Evolutionary conservation across 1,140 invertebrate genomes (phyloP).

Genomic region (Phthorimaea operculella): DNA sequence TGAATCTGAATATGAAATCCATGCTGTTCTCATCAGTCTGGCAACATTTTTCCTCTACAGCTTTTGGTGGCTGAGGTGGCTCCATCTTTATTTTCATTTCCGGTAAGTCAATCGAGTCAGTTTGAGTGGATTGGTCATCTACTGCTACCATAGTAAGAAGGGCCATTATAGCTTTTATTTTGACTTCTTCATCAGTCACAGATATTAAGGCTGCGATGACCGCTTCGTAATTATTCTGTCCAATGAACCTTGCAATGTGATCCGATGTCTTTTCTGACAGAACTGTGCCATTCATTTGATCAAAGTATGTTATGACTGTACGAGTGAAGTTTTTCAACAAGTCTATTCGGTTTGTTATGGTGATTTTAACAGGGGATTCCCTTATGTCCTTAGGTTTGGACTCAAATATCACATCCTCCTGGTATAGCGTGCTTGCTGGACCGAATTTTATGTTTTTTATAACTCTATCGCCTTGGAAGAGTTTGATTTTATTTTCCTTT

Average conservation of each 20-base stretch:
- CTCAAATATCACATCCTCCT: slow-evolving; percentile 41
- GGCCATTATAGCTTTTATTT: slow-evolving; percentile 36
- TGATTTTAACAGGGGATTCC: slow-evolving; percentile 29
- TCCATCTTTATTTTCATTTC: not conserved
- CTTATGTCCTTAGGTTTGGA: slow-evolving; percentile 30
- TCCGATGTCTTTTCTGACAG: slow-evolving; percentile 34
- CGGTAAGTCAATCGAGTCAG: not conserved
- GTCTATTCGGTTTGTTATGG: slow-evolving; percentile 29
- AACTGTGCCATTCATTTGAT: slow-evolving; percentile 3
- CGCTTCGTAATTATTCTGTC: slow-evolving; percentile 43
- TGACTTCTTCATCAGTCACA: slow-evolving; percentile 36
- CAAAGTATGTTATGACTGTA: slow-evolving; percentile 28
- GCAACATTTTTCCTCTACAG: not conserved
- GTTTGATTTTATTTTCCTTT: slow-evolving; percentile 12
- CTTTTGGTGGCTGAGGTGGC: not conserved
- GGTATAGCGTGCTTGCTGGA: not conserved
- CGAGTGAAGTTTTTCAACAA: slow-evolving; percentile 23
- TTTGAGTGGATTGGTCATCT: not conserved
- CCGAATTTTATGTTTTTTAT: not conserved
- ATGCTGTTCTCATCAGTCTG: slow-evolving; percentile 17
- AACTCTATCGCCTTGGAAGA: not conserved
- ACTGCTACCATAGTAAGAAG: slow-evolving; percentile 20
- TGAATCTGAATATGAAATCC: slow-evolving; percentile 16
- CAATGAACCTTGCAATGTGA: slow-evolving; percentile 32
- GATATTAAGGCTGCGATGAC: slow-evolving; percentile 37